phyloP scores from a whole-genome alignment of 2,797 vertebrate genomes.

The Sibirionetta formosa region DNA sequence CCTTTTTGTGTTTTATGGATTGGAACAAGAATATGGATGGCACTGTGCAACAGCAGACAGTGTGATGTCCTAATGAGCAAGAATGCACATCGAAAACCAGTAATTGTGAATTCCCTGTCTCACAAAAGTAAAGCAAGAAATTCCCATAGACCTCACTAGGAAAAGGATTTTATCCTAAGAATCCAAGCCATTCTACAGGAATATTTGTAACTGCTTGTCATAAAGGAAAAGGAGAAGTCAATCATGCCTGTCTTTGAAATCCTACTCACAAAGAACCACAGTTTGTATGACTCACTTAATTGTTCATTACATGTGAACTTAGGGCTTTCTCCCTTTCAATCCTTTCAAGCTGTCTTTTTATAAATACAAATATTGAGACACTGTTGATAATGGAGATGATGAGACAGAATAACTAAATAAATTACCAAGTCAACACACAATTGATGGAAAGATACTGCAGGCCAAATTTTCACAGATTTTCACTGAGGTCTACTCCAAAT shows the following conservation, averaged over 20 bases:
- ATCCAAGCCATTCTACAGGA: conserved; percentile 32
- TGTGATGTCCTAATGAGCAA: background rate
- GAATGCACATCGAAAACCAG: background rate
- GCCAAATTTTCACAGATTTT: background rate
- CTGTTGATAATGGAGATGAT: conserved; percentile 74
- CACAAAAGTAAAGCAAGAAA: background rate
- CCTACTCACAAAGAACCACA: conserved; percentile 69
- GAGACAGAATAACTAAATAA: conserved; percentile 74
- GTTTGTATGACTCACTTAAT: conserved; percentile 80
- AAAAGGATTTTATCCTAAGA: background rate
- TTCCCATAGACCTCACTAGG: background rate
- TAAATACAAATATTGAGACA: conserved; percentile 86
- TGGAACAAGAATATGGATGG: conserved; percentile 19
- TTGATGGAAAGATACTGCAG: background rate
- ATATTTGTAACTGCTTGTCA: conserved; percentile 56
- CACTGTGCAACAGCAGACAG: conserved; percentile 17
- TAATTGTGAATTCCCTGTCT: background rate
- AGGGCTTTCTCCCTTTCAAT: conserved; percentile 74
- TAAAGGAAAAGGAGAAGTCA: conserved; percentile 58
- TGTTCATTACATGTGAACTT: conserved; percentile 73
- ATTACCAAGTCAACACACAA: conserved; percentile 74
- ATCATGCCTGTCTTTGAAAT: conserved; percentile 68
- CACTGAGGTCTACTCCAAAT: background rate
- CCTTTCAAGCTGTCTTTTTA: conserved; percentile 75
- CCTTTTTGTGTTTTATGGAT: background rate